Conservation (phyloP, 2,113 vertebrate genomes). For the Hyperoodon ampullatus region DNA sequence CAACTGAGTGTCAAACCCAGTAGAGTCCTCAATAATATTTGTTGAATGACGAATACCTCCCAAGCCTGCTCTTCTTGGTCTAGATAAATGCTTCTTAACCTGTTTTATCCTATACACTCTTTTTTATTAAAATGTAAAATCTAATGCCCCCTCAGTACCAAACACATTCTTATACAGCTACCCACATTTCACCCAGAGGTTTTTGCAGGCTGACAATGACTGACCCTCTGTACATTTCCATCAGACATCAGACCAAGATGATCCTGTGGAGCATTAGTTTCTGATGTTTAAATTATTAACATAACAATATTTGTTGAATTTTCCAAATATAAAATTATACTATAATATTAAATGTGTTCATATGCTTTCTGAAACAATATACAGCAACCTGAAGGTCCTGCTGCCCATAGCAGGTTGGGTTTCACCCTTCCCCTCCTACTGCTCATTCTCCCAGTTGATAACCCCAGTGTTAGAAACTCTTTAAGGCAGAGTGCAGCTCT, state of each 20-base stretch:
- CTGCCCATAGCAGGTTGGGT: too few relatives aligned
- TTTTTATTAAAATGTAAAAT: background rate
- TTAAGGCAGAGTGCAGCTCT: background rate
- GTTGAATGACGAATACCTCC: background rate
- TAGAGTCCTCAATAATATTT: background rate
- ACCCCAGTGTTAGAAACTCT: background rate
- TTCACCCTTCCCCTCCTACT: background rate
- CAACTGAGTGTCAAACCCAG: background rate
- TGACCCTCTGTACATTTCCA: background rate
- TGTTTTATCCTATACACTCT: background rate
- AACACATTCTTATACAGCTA: background rate
- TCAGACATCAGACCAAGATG: background rate
- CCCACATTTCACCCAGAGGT: background rate
- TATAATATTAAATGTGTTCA: background rate
- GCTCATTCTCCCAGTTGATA: background rate
- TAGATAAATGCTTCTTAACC: background rate
- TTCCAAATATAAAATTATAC: slow-evolving; percentile 30
- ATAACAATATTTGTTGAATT: background rate
- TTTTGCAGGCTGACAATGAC: background rate
- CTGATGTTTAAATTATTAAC: background rate
- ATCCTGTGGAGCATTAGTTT: background rate
- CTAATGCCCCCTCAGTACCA: background rate
- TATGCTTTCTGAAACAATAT: background rate
- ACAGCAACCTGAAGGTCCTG: background rate
- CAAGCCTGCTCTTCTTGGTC: background rate